Evolutionary conservation across 2,888 invertebrate species (phyloP), one percentile per base, ranked within the genome.

Genomic region (Drosophila algonquin): DNA sequence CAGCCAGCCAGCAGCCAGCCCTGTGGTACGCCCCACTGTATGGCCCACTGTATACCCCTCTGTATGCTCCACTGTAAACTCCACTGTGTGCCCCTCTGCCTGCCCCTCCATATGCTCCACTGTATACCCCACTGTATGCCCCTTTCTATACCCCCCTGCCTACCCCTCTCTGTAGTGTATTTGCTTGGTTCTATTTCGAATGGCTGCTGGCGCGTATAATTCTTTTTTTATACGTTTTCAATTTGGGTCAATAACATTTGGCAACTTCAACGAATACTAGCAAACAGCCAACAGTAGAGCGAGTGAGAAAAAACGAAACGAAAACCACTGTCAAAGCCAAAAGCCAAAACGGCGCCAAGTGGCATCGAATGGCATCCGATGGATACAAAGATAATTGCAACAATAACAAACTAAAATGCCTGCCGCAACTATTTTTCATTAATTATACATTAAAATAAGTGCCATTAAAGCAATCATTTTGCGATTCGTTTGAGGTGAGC

Each of bases 201-300:
- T 73, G 67, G 55, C 40, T 64, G 67, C 59, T 60, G 60, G 53
- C 46, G 24, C 45, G 47, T 70, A 46, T 63, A 52, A 45, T 62
- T 40, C 57, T 68, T 58, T 53, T 63, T 63, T 68, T 63, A 63
- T 72, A 72, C 47, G 69, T 71, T 68, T 63, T 72, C 75, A 75
- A 85, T 82, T 79, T 86, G 80, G 86, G 86, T 86, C 86, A 86
- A 86, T 86, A 88, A 84, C 86, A 86, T 81, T 86, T 86, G 87
- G 86, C 85, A 86, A 77, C 76, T 79, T 75, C 70, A 44, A 24
- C 40, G 55, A 61, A 48, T 32, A 32, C 8, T 3, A 35, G 35
- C 35, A 12, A 12, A 18, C 18, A 2, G 21, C 21, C 3, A 21
- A 21, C 10, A 57, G 52, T 40, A 58, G 40, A 40, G 40, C 40